These are phyloP conservation scores for Tragopan temminckii DNA, from an alignment of 2,797 vertebrate species.

Conservation along the genomic window DNA sequence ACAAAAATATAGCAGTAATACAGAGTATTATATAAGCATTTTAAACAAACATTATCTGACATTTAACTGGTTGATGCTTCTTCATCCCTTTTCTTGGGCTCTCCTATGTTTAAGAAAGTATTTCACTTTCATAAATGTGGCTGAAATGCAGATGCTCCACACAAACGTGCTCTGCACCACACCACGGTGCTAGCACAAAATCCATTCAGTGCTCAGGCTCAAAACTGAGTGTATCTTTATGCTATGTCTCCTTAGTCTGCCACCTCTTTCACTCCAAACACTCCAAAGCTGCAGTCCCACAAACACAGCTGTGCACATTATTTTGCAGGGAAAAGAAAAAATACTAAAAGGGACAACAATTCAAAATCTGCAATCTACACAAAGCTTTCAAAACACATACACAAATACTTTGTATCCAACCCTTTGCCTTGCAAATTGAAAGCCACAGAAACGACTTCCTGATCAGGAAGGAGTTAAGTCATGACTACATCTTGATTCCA, in stretches of 20 bases:
- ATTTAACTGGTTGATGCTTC: not conserved
- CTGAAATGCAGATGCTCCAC: not conserved
- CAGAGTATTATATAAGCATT: not conserved
- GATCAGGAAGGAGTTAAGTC: not conserved
- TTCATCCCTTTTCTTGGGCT: not conserved
- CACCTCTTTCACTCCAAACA: not conserved
- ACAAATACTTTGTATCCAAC: not conserved
- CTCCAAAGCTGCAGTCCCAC: not conserved
- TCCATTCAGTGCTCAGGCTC: not conserved
- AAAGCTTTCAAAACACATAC: not conserved
- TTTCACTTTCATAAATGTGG: not conserved
- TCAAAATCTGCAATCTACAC: not conserved
- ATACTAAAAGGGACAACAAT: not conserved
- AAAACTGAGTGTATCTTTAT: not conserved
- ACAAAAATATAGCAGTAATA: not conserved
- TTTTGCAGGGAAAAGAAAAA: not conserved
- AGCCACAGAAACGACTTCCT: not conserved
- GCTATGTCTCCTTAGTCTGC: not conserved
- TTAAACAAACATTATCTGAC: not conserved
- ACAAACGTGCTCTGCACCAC: rapidly evolving
- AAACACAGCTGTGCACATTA: not conserved
- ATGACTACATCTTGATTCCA: not conserved
- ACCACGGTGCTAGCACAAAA: not conserved
- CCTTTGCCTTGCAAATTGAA: not conserved
- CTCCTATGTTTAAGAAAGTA: not conserved